Percentiles rank a stretch among this genome's conserved stretches.
These are phyloP conservation scores for Zophobas morio DNA, from an alignment of 1,140 invertebrate genomes.

Conservation along the genomic window DNA sequence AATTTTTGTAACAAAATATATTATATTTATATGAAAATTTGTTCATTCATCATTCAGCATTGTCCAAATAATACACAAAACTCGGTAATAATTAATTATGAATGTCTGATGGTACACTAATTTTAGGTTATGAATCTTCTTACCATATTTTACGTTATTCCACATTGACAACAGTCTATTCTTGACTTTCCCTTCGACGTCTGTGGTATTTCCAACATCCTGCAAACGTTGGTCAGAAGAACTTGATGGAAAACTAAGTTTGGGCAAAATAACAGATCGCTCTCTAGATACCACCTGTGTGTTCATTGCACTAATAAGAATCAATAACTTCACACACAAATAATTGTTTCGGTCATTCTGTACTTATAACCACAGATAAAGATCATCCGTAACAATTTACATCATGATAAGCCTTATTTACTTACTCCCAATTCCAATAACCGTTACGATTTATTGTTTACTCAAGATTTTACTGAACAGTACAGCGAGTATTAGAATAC, in stretches of 20 bases:
- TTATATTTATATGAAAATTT: too few species aligned
- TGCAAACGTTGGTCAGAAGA: slow-evolving; percentile 58
- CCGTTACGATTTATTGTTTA: too few species aligned
- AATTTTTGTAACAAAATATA: too few species aligned
- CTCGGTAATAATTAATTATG: background rate
- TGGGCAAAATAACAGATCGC: slow-evolving; percentile 55
- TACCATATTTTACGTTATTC: slow-evolving; percentile 93
- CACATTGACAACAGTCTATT: slow-evolving; percentile 87
- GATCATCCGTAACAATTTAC: background rate
- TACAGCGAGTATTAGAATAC: too few species aligned
- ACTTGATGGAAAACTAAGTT: slow-evolving; percentile 52
- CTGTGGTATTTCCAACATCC: slow-evolving; percentile 66
- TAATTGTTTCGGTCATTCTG: background rate
- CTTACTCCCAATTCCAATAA: background rate
- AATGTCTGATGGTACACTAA: background rate
- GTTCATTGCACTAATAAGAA: slow-evolving; percentile 54
- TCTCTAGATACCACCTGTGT: slow-evolving; percentile 57
- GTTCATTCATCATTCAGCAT: too few species aligned
- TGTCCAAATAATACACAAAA: too few species aligned
- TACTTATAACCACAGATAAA: background rate
- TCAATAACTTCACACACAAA: slow-evolving; percentile 21
- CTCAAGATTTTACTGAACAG: too few species aligned
- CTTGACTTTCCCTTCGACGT: slow-evolving; percentile 84
- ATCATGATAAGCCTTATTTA: slow-evolving; percentile 22
- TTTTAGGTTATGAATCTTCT: slow-evolving; percentile 48